Evolutionary conservation across 2,888 invertebrate species (phyloP).

Genomic region (Neoitamus cyanurus): DNA sequence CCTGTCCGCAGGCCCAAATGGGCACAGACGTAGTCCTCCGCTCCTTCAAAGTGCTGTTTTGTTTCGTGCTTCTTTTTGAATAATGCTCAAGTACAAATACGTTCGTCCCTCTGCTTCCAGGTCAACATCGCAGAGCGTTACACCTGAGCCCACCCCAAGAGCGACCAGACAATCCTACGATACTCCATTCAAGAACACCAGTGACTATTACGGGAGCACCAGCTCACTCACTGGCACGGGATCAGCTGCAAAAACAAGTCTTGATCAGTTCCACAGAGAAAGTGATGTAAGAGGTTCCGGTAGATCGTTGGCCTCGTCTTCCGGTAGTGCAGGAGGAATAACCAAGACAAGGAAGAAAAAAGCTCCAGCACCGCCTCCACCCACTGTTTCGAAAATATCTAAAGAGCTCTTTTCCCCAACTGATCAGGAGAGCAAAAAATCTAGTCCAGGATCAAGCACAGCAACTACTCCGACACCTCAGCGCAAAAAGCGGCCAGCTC

Average conservation of each 20-base stretch:
- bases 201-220: slow-evolving; percentile 59
- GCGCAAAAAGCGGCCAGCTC: slow-evolving; percentile 75
- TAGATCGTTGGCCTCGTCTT: slow-evolving; percentile 58
- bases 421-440: slow-evolving; percentile 55
- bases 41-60: slow-evolving; percentile 35
- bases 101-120: slow-evolving; percentile 61
- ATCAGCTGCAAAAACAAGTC: slow-evolving; percentile 52
- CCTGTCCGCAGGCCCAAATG: slow-evolving; percentile 2
- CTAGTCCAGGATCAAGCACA: slow-evolving; percentile 59
- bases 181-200: slow-evolving; percentile 57
- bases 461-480: slow-evolving; percentile 63
- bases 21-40: background rate
- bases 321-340: slow-evolving; percentile 54
- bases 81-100: slow-evolving; percentile 63
- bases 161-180: slow-evolving; percentile 54
- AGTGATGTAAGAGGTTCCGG: slow-evolving; percentile 58
- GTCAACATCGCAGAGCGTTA: slow-evolving; percentile 59
- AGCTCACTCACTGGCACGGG: slow-evolving; percentile 56
- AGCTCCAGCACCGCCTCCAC: slow-evolving; percentile 60
- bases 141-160: slow-evolving; percentile 60
- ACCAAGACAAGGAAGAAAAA: slow-evolving; percentile 58
- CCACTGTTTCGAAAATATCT: slow-evolving; percentile 53
- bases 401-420: slow-evolving; percentile 47
- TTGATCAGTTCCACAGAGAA: slow-evolving; percentile 54
- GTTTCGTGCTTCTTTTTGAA: background rate